Conservation (phyloP, 2,797 vertebrate species). For the Momotus momota region DNA sequence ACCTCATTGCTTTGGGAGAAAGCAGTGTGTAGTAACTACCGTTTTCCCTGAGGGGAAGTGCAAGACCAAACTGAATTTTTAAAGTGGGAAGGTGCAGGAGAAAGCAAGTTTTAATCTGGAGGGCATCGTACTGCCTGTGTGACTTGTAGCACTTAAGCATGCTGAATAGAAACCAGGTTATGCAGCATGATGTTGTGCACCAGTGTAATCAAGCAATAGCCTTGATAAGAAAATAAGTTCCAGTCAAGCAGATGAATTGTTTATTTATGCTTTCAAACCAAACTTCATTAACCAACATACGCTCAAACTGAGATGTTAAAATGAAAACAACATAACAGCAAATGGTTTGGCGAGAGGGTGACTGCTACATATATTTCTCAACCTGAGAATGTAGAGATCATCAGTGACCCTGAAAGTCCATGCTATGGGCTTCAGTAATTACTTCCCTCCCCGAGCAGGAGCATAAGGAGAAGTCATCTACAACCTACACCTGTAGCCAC, state of each 20-base stretch:
- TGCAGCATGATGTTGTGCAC: neutral
- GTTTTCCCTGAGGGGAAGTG: neutral
- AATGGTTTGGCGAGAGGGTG: neutral
- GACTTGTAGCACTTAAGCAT: neutral
- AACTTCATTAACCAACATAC: neutral
- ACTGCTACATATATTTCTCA: neutral
- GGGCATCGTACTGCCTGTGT: neutral
- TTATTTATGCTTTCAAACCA: neutral
- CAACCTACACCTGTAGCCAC: neutral
- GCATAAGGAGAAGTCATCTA: neutral
- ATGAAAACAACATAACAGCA: neutral
- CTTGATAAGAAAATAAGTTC: neutral
- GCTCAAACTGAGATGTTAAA: neutral
- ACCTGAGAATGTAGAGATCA: neutral
- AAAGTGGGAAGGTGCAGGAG: neutral
- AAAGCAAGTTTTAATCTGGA: neutral
- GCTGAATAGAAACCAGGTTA: neutral
- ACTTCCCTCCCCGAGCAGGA: neutral
- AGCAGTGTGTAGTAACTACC: neutral
- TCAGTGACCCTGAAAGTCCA: neutral
- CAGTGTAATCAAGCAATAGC: neutral
- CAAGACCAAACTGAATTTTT: neutral
- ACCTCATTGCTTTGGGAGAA: neutral
- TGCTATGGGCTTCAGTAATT: neutral
- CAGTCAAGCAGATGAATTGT: neutral